phyloP scores from a whole-genome alignment of 2,888 invertebrate species.

The Macroteleia sp. region DNA sequence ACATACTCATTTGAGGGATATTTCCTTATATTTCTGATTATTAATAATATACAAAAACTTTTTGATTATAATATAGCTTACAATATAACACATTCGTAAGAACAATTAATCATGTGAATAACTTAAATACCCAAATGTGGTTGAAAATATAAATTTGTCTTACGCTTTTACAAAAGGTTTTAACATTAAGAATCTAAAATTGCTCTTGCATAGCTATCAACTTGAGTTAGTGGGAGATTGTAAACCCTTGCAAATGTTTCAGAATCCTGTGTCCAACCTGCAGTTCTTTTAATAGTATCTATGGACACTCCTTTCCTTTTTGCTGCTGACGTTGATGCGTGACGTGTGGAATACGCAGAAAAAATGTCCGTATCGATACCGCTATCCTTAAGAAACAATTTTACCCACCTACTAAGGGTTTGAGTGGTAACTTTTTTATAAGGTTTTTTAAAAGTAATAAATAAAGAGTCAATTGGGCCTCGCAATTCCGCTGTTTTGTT shows the following conservation, averaged over 20 bases:
- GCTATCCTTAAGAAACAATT: background rate
- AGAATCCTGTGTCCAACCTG: background rate
- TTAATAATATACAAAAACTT: too few relatives aligned
- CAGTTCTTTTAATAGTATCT: background rate
- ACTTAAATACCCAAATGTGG: too few relatives aligned
- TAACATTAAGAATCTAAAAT: slow-evolving; percentile 3
- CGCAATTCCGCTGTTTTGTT: background rate
- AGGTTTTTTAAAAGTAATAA: background rate
- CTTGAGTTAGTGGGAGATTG: background rate
- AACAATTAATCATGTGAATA: too few relatives aligned
- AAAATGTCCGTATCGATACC: slow-evolving; percentile 14
- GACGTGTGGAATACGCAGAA: slow-evolving; percentile 11
- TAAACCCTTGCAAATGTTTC: slow-evolving; percentile 24
- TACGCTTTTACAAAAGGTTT: too few relatives aligned
- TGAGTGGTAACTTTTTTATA: background rate
- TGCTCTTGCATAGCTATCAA: slow-evolving; percentile 1
- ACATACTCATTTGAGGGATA: too few relatives aligned
- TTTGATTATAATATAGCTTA: too few relatives aligned
- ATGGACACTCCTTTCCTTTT: slow-evolving; percentile 11
- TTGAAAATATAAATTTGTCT: too few relatives aligned
- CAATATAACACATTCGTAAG: too few relatives aligned
- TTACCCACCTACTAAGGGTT: slow-evolving; percentile 25
- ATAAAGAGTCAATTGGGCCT: background rate
- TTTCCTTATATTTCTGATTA: too few relatives aligned
- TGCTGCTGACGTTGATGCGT: slow-evolving; percentile 27